Conservation (phyloP, 2,113 vertebrate species). For the Etheostoma cragini region DNA sequence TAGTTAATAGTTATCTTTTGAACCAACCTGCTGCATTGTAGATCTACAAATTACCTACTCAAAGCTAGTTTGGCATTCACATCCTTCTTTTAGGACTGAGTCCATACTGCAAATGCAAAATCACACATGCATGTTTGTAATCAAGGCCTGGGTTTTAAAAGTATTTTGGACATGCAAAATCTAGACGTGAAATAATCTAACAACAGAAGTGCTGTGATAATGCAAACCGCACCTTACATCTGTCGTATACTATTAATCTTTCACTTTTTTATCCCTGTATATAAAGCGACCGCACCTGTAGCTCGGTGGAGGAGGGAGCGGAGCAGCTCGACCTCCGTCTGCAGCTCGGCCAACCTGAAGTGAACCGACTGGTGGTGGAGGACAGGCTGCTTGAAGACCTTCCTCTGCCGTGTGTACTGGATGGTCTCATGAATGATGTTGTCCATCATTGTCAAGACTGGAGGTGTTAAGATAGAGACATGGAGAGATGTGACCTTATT, state of each 20-base stretch:
- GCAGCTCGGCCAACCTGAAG: conserved; percentile 89
- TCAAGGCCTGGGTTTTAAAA: no score
- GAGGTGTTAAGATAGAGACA: not conserved
- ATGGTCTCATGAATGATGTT: conserved; percentile 86
- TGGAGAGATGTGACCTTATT: not conserved
- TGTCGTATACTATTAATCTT: not conserved
- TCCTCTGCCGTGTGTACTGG: conserved; percentile 85
- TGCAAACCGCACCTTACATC: no score
- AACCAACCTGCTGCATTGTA: not conserved
- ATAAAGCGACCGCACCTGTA: conserved; percentile 75
- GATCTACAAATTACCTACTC: conserved; percentile 1
- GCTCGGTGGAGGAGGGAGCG: conserved; percentile 85
- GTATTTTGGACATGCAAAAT: not conserved
- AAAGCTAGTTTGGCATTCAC: conserved; percentile 17
- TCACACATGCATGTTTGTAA: no score
- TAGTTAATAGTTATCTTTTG: not conserved
- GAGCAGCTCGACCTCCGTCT: conserved; percentile 89
- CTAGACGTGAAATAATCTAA: not conserved
- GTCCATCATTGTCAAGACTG: conserved; percentile 86
- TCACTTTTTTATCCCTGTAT: not conserved
- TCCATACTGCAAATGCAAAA: no score
- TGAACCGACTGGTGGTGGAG: conserved; percentile 89
- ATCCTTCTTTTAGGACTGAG: conserved; percentile 19
- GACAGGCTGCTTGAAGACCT: conserved; percentile 83
- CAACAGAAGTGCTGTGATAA: not conserved